A percentile compares a stretch with the other conserved stretches of the same genome.
Conservation (phyloP, 2,888 invertebrate genomes). For the Cantharis flavilabris region DNA sequence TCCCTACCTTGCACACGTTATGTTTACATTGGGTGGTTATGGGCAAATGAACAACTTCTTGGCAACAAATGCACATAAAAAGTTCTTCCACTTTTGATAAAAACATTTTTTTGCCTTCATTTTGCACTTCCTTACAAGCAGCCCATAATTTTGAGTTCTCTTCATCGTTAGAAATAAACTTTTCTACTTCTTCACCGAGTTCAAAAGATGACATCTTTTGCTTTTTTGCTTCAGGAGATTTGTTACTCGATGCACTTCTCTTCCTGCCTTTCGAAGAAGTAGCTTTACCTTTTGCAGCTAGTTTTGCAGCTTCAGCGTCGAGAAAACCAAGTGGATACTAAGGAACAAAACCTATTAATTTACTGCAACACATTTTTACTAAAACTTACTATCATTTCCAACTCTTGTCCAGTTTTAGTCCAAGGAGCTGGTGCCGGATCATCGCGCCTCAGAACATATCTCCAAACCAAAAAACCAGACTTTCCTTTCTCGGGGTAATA, state of each 20-base stretch:
- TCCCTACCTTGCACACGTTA: constrained; percentile 72
- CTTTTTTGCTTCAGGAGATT: constrained; percentile 28
- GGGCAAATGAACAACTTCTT: constrained; percentile 71
- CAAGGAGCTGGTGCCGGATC: constrained; percentile 81
- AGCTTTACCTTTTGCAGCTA: constrained; percentile 52
- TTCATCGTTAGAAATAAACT: constrained; percentile 61
- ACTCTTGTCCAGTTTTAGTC: constrained; percentile 70
- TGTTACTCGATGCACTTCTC: background rate
- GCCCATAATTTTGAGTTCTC: constrained; percentile 71
- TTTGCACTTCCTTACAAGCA: constrained; percentile 60
- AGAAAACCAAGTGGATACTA: constrained; percentile 76
- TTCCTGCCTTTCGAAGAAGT: constrained; percentile 37
- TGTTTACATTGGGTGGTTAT: constrained; percentile 76
- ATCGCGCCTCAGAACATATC: constrained; percentile 75
- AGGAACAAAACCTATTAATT: constrained; percentile 23
- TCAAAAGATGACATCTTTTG: constrained; percentile 31
- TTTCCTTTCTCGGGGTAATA: constrained; percentile 79
- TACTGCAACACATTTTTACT: background rate
- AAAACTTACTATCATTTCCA: constrained; percentile 51
- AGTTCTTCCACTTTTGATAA: constrained; percentile 65
- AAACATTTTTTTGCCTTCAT: constrained; percentile 64
- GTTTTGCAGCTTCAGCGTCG: constrained; percentile 65
- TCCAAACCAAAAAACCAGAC: constrained; percentile 81
- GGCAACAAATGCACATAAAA: constrained; percentile 81
- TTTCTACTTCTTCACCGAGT: constrained; percentile 29